Evolutionary conservation across 1,140 invertebrate species (phyloP), one percentile per base, ranked within the genome.

Genomic region (Lineus longissimus): DNA sequence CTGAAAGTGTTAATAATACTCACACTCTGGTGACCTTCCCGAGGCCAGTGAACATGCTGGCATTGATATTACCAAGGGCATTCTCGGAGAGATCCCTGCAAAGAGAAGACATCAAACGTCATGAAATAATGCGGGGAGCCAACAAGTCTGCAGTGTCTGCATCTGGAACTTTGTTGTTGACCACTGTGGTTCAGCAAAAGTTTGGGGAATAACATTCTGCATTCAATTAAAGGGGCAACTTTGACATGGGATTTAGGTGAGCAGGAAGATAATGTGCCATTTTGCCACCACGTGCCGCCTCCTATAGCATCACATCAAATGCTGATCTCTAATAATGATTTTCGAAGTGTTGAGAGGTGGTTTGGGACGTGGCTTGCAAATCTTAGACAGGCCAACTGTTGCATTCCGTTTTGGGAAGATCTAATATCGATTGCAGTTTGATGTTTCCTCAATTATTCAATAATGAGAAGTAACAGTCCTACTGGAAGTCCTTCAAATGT

Each of bases 71-170:
- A 29, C 70, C 72, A 51, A 79, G 70, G 30, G 70, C 71, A 65
- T 79, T 79, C 63, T 70, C 56, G 2, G 76, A 74, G 33, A 79
- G 65, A 61, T 79, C 77, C 55, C 77, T 79, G 67, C 11, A 75
- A 64, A 61, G 31, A 67, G 55, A 59, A 57, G 41, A 62, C 15
- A 43, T 17, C 60, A 63, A 22, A 61, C 47, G 17, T 19, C 13
- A 36, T 54, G 15, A 17, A 60, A 27, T 15, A 36, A 43, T 23
- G 54, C 27, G 43, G 59, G 36, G 2, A 4, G 22, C 4, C 23
- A n/a, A 30, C 40, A 19, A 22, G 47, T 57, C 47, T 25, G 33
- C 17, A 47, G 2, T 11, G 30, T 43, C 19, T 43, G 40, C 7
- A 9, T 23, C 2, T 7, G 19, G 15, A 22, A 56, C 11, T 17